Percentiles rank a stretch among this genome's conserved stretches.
Conservation (phyloP, 1,140 invertebrate genomes). For the Lepidostoma basale region DNA sequence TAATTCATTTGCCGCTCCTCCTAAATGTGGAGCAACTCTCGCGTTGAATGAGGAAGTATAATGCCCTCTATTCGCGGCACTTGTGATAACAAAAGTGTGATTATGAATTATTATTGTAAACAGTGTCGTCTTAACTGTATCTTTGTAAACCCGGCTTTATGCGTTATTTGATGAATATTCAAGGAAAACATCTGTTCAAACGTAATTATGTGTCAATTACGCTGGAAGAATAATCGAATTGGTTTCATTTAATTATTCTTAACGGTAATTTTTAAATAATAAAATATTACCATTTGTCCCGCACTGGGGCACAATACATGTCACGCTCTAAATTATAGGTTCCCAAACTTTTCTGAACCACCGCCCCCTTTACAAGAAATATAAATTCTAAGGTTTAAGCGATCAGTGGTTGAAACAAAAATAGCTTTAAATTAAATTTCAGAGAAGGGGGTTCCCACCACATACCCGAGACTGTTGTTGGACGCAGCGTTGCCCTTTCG, state of each 20-base stretch:
- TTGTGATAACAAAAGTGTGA: neutral
- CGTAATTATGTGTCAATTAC: neutral
- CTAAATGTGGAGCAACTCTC: neutral
- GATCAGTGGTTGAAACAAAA: too few species aligned
- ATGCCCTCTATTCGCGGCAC: neutral
- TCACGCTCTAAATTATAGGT: too few species aligned
- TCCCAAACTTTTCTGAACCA: too few species aligned
- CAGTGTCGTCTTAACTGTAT: neutral
- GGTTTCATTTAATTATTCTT: neutral
- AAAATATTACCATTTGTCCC: neutral
- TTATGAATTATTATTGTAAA: constrained; percentile 10
- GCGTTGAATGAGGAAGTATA: constrained; percentile 5
- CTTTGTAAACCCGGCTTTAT: neutral
- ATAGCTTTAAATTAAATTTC: too few species aligned
- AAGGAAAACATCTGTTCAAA: neutral
- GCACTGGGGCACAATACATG: too few species aligned
- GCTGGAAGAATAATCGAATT: neutral
- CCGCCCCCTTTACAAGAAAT: too few species aligned
- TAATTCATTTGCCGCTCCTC: constrained; percentile 1
- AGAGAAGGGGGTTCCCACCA: too few species aligned
- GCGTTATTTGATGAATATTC: neutral
- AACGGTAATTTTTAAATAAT: neutral
- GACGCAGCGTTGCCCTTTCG: too few species aligned
- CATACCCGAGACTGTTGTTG: too few species aligned
- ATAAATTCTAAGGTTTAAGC: too few species aligned